A percentile compares a stretch with the other conserved stretches of the same genome.
These are phyloP conservation scores for Drosophila virilis DNA, from an alignment of 1,140 invertebrate species.

Conservation along the genomic window DNA sequence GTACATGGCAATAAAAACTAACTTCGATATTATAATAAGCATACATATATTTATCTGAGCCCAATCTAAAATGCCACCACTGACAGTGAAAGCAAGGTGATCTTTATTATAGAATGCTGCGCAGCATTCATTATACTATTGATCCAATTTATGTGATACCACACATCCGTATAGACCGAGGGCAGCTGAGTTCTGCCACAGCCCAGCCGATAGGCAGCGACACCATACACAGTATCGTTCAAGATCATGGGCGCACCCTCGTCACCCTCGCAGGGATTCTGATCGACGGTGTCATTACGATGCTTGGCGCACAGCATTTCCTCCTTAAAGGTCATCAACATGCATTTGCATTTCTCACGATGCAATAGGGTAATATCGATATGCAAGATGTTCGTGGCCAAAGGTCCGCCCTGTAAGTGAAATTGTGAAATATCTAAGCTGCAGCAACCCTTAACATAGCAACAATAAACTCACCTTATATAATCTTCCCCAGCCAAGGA, in stretches of 20 bases:
- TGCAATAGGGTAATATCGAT: background rate
- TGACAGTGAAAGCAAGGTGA: background rate
- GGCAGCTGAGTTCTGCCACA: background rate
- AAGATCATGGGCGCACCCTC: background rate
- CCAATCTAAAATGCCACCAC: background rate
- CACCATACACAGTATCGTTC: background rate
- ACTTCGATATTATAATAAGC: background rate
- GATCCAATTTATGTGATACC: background rate
- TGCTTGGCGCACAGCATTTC: constrained; percentile 4
- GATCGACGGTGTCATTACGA: background rate
- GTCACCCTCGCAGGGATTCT: background rate
- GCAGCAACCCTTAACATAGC: no score
- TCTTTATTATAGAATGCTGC: background rate
- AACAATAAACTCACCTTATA: background rate
- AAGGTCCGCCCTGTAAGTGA: background rate
- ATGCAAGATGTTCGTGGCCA: background rate
- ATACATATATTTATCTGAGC: background rate
- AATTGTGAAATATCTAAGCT: background rate
- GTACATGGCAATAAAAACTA: no score
- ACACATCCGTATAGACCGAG: background rate
- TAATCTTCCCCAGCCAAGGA: background rate
- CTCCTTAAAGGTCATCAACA: background rate
- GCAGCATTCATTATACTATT: background rate
- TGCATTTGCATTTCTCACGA: background rate
- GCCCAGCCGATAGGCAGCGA: background rate